Conservation (phyloP, 2,888 invertebrate species). For the Zootermopsis nevadensis region DNA sequence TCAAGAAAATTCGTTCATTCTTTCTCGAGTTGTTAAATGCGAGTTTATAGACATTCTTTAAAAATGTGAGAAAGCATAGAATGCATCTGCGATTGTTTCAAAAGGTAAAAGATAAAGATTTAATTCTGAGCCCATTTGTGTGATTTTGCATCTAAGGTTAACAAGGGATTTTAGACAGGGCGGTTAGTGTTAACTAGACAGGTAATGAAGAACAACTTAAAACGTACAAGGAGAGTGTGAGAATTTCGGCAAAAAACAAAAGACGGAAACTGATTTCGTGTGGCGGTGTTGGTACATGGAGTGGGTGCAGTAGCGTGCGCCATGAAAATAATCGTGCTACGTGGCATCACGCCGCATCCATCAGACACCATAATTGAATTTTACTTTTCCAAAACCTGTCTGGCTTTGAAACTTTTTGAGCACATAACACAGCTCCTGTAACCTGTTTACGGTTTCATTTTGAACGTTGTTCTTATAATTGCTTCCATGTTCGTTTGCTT, state of each 20-base stretch:
- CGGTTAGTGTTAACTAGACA: background rate
- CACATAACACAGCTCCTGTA: background rate
- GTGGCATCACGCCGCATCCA: constrained; percentile 30
- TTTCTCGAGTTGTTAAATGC: too few species aligned
- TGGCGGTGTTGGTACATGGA: background rate
- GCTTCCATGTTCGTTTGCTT: constrained; percentile 1
- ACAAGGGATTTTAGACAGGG: background rate
- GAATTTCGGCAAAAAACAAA: background rate
- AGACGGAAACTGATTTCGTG: constrained; percentile 27
- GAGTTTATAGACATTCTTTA: too few species aligned
- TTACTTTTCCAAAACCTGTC: constrained; percentile 20
- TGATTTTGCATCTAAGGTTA: too few species aligned
- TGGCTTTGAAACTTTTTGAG: background rate
- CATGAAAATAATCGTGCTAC: constrained; percentile 37
- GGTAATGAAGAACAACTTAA: background rate
- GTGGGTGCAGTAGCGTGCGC: constrained; percentile 24
- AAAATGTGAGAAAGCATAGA: too few species aligned
- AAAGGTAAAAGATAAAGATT: too few species aligned
- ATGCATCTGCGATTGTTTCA: too few species aligned
- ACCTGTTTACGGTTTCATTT: background rate
- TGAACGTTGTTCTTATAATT: constrained; percentile 12
- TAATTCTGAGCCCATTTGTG: too few species aligned
- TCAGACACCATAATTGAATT: constrained; percentile 38
- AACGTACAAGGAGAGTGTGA: background rate
- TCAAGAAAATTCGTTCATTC: too few species aligned